Conservation (phyloP, 2,113 vertebrate genomes). For the Athene cunicularia region DNA sequence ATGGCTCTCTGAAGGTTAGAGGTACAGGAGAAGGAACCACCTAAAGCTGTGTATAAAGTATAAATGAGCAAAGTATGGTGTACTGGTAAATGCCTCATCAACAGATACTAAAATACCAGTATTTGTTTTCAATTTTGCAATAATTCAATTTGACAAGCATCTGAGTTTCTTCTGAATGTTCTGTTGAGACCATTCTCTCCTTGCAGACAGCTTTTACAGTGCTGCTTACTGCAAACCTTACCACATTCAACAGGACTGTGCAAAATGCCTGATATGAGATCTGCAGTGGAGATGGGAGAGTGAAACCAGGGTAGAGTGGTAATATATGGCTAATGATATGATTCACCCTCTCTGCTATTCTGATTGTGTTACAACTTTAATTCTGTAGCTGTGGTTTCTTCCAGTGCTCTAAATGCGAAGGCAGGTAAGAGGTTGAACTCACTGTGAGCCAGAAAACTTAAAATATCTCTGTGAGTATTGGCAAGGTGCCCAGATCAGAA, state of each 20-base stretch:
- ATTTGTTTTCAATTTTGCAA: not conserved
- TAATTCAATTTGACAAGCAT: not conserved
- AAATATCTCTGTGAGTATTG: slow-evolving; percentile 29
- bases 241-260: not conserved
- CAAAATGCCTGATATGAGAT: not conserved
- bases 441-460: slow-evolving; percentile 3
- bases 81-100: not conserved
- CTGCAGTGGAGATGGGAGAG: not conserved
- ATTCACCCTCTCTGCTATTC: not conserved
- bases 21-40: not conserved
- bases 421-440: slow-evolving; percentile 31
- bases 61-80: not conserved
- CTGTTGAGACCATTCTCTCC: not conserved
- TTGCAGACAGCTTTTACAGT: not conserved
- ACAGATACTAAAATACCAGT: not conserved
- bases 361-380: not conserved
- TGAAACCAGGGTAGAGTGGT: not conserved
- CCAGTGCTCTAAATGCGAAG: not conserved
- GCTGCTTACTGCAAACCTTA: not conserved
- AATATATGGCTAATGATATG: not conserved
- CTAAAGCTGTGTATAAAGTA: not conserved
- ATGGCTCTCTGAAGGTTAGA: not conserved
- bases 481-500: slow-evolving; percentile 7
- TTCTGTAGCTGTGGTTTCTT: not conserved
- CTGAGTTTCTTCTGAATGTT: not conserved